Evolutionary conservation across 2,797 vertebrate genomes (phyloP).

Genomic region (Clarias platycephalus): DNA sequence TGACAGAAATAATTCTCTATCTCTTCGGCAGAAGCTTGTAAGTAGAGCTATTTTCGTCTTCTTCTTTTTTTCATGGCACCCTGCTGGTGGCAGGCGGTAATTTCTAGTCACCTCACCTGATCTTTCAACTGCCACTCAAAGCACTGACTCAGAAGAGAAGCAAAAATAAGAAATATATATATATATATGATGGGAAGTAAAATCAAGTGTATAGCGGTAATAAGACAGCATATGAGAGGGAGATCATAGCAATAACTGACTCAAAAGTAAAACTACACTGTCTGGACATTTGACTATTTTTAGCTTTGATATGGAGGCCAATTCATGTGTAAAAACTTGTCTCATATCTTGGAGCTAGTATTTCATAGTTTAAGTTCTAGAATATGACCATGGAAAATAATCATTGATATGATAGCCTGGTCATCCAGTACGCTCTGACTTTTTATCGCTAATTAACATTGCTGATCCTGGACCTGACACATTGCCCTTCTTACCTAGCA

Average conservation of each 20-base stretch:
- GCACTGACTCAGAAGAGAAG: slow-evolving; percentile 44
- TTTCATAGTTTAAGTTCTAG: too few relatives aligned
- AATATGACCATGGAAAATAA: too few relatives aligned
- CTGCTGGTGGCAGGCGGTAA: slow-evolving; percentile 74
- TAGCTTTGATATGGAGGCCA: too few relatives aligned
- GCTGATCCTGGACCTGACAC: too few relatives aligned
- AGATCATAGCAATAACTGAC: not conserved
- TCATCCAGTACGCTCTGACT: too few relatives aligned
- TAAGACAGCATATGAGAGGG: not conserved
- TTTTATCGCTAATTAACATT: too few relatives aligned
- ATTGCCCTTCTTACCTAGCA: too few relatives aligned
- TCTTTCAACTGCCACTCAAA: slow-evolving; percentile 69
- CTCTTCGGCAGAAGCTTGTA: slow-evolving; percentile 63
- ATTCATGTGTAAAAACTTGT: too few relatives aligned
- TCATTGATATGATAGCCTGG: too few relatives aligned
- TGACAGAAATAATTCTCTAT: slow-evolving; percentile 23
- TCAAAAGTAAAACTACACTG: not conserved
- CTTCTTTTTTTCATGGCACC: slow-evolving; percentile 61
- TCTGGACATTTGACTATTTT: not conserved
- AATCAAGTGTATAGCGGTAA: slow-evolving; percentile 17
- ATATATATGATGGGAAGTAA: slow-evolving; percentile 6
- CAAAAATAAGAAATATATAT: slow-evolving; percentile 6
- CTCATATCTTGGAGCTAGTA: too few relatives aligned
- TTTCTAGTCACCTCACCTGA: slow-evolving; percentile 65
- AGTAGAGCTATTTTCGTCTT: slow-evolving; percentile 70